Conservation (phyloP, 30 jellyfish, hydroid and myxozoan species). For the Pseudorhiza aurosa region DNA sequence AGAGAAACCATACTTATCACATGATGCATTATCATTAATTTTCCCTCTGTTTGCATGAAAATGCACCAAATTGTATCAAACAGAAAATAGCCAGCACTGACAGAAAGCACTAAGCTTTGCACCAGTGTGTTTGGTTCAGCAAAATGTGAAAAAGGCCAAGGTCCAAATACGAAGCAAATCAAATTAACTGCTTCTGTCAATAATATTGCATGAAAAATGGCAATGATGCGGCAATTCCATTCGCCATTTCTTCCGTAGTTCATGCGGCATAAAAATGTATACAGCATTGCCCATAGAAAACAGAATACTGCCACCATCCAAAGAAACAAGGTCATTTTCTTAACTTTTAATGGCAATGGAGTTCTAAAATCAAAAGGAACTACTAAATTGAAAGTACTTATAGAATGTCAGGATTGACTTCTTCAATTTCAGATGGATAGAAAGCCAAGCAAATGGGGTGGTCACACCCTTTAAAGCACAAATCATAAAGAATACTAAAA, state of each 20-base stretch:
- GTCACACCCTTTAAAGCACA: too few species aligned
- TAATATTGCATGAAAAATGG: conserved; percentile 70
- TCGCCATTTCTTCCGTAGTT: conserved; percentile 31
- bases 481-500: too few species aligned
- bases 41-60: conserved; percentile 82
- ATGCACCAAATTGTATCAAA: conserved; percentile 81
- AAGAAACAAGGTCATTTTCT: background rate
- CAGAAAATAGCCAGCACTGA: conserved; percentile 80
- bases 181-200: conserved; percentile 43
- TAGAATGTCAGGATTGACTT: too few species aligned
- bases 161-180: conserved; percentile 38
- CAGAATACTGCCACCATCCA: conserved; percentile 15
- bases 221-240: conserved; percentile 82
- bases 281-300: conserved; percentile 44
- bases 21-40: conserved; percentile 75
- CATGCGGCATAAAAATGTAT: conserved; percentile 14
- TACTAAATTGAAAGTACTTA: background rate
- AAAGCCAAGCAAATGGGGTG: too few species aligned
- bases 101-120: conserved; percentile 27
- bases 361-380: conserved; percentile 12
- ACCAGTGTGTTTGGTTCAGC: conserved; percentile 62
- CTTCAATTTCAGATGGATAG: too few species aligned
- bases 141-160: conserved; percentile 79
- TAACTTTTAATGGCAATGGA: too few species aligned
- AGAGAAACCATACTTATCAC: conserved; percentile 68